Evolutionary conservation across 2,113 vertebrate species (phyloP).

Genomic region (Nestor notabilis): DNA sequence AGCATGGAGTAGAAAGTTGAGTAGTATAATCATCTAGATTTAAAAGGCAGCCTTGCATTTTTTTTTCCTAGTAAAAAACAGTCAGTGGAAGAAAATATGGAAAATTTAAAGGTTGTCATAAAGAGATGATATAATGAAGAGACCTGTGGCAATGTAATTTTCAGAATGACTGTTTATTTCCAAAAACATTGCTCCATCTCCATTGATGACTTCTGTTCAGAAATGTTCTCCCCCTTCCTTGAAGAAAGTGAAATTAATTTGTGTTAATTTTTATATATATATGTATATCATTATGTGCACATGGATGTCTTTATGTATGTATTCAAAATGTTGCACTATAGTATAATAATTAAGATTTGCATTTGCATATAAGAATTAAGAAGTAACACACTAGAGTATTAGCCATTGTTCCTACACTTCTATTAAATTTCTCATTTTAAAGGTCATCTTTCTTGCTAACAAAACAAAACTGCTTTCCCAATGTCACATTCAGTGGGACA

Average conservation of each 20-base stretch:
- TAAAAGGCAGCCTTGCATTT: not conserved
- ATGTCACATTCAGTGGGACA: not conserved
- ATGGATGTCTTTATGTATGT: not conserved
- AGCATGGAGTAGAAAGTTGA: not conserved
- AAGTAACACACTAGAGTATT: not conserved
- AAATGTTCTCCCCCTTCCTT: rapidly evolving
- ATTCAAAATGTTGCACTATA: not conserved
- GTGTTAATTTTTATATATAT: not conserved
- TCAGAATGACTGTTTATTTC: not conserved
- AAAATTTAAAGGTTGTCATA: not conserved
- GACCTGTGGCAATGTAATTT: not conserved
- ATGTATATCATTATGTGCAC: rapidly evolving
- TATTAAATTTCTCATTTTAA: not conserved
- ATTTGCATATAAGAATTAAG: not conserved
- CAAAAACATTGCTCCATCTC: not conserved
- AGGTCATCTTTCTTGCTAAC: not conserved
- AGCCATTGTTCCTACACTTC: not conserved
- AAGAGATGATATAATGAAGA: not conserved
- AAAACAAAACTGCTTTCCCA: not conserved
- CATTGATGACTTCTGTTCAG: not conserved
- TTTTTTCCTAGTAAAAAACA: not conserved
- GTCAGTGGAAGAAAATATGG: not conserved
- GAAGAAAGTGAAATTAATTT: not conserved
- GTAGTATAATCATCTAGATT: not conserved
- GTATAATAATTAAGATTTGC: not conserved